phyloP scores from a whole-genome alignment of 2,888 invertebrate species.

The Campoletis raptor region DNA sequence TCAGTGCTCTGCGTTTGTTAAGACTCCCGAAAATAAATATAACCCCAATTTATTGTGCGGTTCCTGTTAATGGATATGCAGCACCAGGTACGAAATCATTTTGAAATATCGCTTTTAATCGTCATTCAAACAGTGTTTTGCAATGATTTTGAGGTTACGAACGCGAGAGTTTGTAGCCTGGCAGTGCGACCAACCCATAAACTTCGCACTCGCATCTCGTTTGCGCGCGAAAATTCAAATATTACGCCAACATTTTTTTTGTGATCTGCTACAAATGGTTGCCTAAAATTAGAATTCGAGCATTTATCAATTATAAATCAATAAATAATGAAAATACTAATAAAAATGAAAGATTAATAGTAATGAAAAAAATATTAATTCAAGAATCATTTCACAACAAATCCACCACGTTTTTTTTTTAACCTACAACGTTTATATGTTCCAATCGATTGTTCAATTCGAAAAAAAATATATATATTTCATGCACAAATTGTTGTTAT shows the following conservation, averaged over 20 bases:
- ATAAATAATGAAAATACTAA: no score
- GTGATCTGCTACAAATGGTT: not conserved
- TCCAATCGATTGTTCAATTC: no score
- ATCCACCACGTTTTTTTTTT: no score
- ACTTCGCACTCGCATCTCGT: not conserved
- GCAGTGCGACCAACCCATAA: conserved; percentile 32
- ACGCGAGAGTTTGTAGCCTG: not conserved
- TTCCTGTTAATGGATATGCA: conserved; percentile 71
- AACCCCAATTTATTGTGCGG: conserved; percentile 70
- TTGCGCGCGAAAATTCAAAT: conserved; percentile 46
- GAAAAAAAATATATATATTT: no score
- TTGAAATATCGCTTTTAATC: not conserved
- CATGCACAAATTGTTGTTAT: no score
- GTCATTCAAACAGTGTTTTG: not conserved
- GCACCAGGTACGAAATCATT: conserved; percentile 69
- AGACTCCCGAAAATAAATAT: conserved; percentile 62
- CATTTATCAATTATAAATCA: no score
- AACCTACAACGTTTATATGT: no score
- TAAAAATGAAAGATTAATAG: no score
- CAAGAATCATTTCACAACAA: no score
- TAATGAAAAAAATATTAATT: no score
- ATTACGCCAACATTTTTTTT: not conserved
- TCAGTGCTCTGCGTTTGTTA: conserved; percentile 61
- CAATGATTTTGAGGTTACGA: conserved; percentile 62
- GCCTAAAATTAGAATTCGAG: not conserved